A percentile compares a stretch with the other conserved stretches of the same genome.
Conservation (phyloP, 2,113 vertebrate genomes). For the Sminthopsis crassicaudata region DNA sequence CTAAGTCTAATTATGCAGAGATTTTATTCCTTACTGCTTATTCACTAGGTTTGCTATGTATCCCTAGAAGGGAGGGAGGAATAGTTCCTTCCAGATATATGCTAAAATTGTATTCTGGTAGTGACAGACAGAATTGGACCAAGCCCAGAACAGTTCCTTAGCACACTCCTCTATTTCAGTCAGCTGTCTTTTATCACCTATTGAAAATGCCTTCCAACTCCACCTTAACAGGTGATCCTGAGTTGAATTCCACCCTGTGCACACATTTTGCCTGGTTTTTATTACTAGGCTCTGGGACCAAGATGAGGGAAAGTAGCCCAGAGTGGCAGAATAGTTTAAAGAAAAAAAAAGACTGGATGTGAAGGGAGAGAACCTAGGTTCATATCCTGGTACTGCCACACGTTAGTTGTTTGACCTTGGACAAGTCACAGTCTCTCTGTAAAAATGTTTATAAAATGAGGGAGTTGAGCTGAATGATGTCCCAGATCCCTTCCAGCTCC, state of each 20-base stretch:
- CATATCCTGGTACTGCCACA: not conserved
- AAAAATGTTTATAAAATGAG: not conserved
- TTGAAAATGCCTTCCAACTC: not conserved
- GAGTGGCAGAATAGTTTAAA: not conserved
- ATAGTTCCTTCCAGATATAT: no score
- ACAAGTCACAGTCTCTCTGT: not conserved
- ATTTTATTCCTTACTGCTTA: no score
- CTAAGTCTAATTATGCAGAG: no score
- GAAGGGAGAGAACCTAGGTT: not conserved
- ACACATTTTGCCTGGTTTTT: not conserved
- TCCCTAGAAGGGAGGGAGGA: no score
- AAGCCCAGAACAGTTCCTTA: no score
- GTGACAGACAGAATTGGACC: no score
- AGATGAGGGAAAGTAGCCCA: not conserved
- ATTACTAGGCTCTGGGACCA: not conserved
- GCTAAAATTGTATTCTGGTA: no score
- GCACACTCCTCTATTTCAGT: no score
- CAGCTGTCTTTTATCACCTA: no score
- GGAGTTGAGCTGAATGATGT: not conserved
- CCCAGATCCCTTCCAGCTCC: not conserved
- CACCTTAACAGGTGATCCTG: not conserved
- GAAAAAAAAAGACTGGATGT: not conserved
- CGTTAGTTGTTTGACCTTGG: not conserved
- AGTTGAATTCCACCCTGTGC: not conserved
- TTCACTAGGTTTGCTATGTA: no score